phyloP scores from a whole-genome alignment of 2,113 vertebrate genomes.

The Columba janthina region DNA sequence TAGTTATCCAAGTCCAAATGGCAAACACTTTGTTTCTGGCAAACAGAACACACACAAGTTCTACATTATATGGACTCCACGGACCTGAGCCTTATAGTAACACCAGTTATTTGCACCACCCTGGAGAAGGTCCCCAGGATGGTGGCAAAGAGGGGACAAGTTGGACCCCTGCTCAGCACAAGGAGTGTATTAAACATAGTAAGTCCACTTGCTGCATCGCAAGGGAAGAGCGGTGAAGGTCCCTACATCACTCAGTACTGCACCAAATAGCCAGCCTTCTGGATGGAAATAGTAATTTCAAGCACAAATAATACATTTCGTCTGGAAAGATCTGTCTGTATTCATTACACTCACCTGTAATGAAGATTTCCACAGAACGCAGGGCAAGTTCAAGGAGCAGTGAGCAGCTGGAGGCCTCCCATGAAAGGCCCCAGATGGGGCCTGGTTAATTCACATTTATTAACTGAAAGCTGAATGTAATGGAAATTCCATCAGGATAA shows the following conservation, averaged over 20 bases:
- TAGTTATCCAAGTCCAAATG: not conserved
- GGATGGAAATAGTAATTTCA: not conserved
- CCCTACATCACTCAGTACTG: not conserved
- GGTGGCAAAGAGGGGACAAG: not conserved
- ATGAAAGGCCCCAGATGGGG: not conserved
- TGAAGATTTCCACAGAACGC: not conserved
- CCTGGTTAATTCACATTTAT: not conserved
- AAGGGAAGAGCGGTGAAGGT: not conserved
- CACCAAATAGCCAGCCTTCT: not conserved
- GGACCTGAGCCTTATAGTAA: not conserved
- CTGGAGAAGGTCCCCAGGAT: not conserved
- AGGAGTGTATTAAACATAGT: too few species aligned
- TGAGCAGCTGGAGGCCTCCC: not conserved
- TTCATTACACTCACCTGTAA: not conserved
- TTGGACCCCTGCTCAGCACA: not conserved
- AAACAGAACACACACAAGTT: not conserved
- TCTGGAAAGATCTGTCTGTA: not conserved
- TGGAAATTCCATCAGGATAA: not conserved
- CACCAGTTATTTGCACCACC: not conserved
- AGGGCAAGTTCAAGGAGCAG: not conserved
- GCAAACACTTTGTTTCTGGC: not conserved
- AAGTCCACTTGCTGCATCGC: not conserved
- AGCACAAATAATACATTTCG: not conserved
- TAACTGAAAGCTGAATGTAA: not conserved
- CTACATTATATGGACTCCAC: not conserved